These are phyloP conservation scores for Rhinoraja longicauda DNA, from an alignment of 2,797 vertebrate genomes.

Conservation along the genomic window DNA sequence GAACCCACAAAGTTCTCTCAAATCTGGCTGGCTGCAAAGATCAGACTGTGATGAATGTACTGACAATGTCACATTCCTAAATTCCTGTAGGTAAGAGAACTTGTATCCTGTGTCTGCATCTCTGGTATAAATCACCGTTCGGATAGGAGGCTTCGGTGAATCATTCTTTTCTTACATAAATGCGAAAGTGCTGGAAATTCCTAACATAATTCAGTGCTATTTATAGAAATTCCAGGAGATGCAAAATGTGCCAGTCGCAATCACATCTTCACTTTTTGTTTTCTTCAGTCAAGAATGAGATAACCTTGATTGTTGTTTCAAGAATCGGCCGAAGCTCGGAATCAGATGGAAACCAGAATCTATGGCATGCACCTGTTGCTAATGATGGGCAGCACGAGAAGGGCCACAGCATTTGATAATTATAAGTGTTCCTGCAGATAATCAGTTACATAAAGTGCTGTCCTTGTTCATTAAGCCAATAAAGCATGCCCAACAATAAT, in stretches of 20 bases:
- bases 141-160: constrained; percentile 14
- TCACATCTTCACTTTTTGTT: constrained; percentile 19
- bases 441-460: not conserved
- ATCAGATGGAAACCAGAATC: not conserved
- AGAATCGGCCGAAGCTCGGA: not conserved
- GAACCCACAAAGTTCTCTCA: not conserved
- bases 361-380: not conserved
- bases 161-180: constrained; percentile 29
- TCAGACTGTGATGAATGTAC: constrained; percentile 26
- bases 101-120: constrained; percentile 31
- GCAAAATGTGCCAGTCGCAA: constrained; percentile 2
- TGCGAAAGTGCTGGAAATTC: constrained; percentile 31
- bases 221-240: constrained; percentile 35
- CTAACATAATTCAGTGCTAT: constrained; percentile 16
- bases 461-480: not conserved
- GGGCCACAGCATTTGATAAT: not conserved
- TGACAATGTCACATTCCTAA: constrained; percentile 28
- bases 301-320: not conserved
- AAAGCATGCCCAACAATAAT: no score
- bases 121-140: constrained; percentile 25
- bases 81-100: constrained; percentile 35
- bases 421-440: not conserved
- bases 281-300: not conserved
- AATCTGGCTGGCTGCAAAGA: not conserved
- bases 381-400: not conserved